Conservation (phyloP, 2,888 invertebrate species). For the Orthosia gracilis region DNA sequence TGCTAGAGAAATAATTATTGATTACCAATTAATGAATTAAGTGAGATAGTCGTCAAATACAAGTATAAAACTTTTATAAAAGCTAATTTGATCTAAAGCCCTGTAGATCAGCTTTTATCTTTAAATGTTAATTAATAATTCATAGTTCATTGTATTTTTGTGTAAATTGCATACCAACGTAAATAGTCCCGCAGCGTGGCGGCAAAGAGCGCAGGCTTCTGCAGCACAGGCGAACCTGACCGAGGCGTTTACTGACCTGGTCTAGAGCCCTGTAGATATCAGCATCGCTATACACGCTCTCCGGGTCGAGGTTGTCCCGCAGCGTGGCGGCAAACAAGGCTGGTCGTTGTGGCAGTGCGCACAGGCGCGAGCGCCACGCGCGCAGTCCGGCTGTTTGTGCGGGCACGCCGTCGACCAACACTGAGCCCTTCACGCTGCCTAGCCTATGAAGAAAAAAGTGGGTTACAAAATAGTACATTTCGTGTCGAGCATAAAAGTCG, state of each 20-base stretch:
- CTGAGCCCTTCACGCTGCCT: conserved; percentile 82
- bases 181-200: neutral
- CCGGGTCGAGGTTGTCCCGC: conserved; percentile 95
- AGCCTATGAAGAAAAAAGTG: neutral
- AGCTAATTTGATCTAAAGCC: too few species aligned
- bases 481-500: too few species aligned
- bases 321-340: conserved; percentile 95
- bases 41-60: too few species aligned
- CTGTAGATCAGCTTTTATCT: too few species aligned
- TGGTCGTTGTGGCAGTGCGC: conserved; percentile 93
- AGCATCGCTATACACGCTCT: conserved; percentile 92
- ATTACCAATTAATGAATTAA: too few species aligned
- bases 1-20: too few species aligned
- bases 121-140: too few species aligned
- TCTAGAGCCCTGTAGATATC: conserved; percentile 94
- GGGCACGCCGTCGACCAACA: conserved; percentile 87
- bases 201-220: neutral
- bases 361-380: conserved; percentile 90
- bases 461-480: too few species aligned
- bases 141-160: too few species aligned
- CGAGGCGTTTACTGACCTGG: conserved; percentile 85
- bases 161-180: too few species aligned
- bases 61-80: too few species aligned
- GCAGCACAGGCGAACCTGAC: neutral
- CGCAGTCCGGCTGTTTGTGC: conserved; percentile 88